Conservation (phyloP, 1,140 invertebrate species). For the Danaus plexippus region DNA sequence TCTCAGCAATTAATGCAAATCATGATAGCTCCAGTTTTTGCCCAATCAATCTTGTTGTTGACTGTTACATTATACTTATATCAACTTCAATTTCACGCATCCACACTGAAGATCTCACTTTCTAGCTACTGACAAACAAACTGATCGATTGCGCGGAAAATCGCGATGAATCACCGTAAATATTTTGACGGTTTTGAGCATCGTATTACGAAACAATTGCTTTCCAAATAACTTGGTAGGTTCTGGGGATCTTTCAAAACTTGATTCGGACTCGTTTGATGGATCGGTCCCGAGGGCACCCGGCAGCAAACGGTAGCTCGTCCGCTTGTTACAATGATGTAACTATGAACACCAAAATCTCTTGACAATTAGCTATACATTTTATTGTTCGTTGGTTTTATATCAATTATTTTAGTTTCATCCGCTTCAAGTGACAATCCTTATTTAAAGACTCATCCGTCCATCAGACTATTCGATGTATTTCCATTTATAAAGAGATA, state of each 20-base stretch:
- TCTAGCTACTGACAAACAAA: constrained; percentile 40
- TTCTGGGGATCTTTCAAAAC: constrained; percentile 40
- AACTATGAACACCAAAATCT: too few species aligned
- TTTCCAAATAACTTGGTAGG: constrained; percentile 37
- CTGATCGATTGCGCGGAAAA: constrained; percentile 64
- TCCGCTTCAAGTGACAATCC: too few species aligned
- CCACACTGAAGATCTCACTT: constrained; percentile 42
- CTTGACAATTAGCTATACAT: too few species aligned
- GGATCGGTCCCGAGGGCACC: constrained; percentile 51
- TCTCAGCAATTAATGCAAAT: too few species aligned
- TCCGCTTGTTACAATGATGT: constrained; percentile 19
- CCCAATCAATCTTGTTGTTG: constrained; percentile 40
- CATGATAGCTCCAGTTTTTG: background rate
- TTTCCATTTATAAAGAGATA: too few species aligned
- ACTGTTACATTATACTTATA: constrained; percentile 43
- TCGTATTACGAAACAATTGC: constrained; percentile 63
- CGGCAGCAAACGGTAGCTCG: constrained; percentile 33
- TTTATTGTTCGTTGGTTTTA: too few species aligned
- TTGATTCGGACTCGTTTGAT: constrained; percentile 46
- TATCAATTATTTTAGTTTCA: too few species aligned
- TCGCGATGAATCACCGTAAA: constrained; percentile 54
- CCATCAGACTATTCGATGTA: too few species aligned
- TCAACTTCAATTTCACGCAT: constrained; percentile 57
- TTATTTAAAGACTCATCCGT: too few species aligned
- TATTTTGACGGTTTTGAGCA: constrained; percentile 60